Percentiles rank a stretch among this genome's conserved stretches.
Conservation (phyloP, 2,888 invertebrate species). For the Subacronicta megacephala region DNA sequence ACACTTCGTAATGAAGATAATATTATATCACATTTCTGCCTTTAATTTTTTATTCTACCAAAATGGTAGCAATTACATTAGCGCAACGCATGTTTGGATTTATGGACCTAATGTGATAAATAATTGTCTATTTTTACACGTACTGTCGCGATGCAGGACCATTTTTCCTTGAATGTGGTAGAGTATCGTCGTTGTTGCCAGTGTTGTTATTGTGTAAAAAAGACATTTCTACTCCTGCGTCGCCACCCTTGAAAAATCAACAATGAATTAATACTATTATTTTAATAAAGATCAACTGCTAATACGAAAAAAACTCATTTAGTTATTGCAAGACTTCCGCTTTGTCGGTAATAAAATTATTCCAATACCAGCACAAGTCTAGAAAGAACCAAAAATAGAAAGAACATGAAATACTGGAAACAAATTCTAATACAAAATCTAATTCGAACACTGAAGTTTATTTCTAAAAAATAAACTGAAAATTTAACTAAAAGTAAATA, state of each 20-base stretch:
- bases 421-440: too few relatives aligned
- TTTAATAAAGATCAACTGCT: too few relatives aligned
- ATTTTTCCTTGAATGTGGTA: slow-evolving; percentile 82
- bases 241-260: slow-evolving; percentile 72
- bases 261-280: too few relatives aligned
- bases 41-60: slow-evolving; percentile 58
- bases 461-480: too few relatives aligned
- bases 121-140: slow-evolving; percentile 66
- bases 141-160: slow-evolving; percentile 78
- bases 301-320: too few relatives aligned
- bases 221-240: slow-evolving; percentile 91
- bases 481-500: too few relatives aligned
- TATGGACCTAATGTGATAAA: slow-evolving; percentile 22
- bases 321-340: too few relatives aligned
- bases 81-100: slow-evolving; percentile 38
- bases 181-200: slow-evolving; percentile 78
- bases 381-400: too few relatives aligned
- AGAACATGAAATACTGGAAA: too few relatives aligned
- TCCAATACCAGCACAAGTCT: too few relatives aligned
- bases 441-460: too few relatives aligned
- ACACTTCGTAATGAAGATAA: slow-evolving; percentile 68
- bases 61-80: slow-evolving; percentile 57
- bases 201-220: slow-evolving; percentile 92
- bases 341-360: too few relatives aligned
- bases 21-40: slow-evolving; percentile 70